These are phyloP conservation scores for Rallus crepitans DNA, from an alignment of 2,797 vertebrate species.

Conservation along the genomic window DNA sequence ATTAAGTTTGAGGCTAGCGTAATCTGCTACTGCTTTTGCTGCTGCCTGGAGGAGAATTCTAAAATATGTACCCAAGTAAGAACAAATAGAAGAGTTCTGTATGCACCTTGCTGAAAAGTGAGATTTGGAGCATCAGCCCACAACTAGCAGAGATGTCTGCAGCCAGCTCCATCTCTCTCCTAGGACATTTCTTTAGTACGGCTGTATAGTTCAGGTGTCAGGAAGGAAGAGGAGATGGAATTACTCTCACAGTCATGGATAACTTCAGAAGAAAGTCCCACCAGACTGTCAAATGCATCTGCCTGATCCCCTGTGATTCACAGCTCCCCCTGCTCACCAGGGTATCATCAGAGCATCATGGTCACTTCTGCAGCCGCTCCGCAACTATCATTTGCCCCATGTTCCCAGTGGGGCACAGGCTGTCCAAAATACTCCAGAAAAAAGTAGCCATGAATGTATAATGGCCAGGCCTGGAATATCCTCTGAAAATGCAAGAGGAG, in stretches of 20 bases:
- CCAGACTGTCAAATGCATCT: not conserved
- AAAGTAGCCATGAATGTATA: not conserved
- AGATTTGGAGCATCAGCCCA: not conserved
- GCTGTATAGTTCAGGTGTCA: not conserved
- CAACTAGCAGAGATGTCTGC: not conserved
- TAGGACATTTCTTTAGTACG: not conserved
- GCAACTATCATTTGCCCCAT: not conserved
- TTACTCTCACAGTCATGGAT: not conserved
- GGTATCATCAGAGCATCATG: not conserved
- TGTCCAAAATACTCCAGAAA: not conserved
- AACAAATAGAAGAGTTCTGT: not conserved
- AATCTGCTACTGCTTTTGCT: constrained; percentile 16
- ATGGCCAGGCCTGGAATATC: not conserved
- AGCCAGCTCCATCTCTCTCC: not conserved
- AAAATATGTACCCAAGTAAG: not conserved
- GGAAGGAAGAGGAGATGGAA: not conserved
- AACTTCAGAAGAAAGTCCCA: not conserved
- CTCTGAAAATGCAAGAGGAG: constrained; percentile 18
- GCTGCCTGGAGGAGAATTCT: not conserved
- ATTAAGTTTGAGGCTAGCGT: not conserved
- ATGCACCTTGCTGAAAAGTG: not conserved
- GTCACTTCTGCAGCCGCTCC: not conserved
- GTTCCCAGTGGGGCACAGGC: not conserved
- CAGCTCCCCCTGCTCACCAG: not conserved
- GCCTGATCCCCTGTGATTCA: not conserved